phyloP scores from a whole-genome alignment of 2,113 vertebrate genomes.

The Kobus ellipsiprymnus region DNA sequence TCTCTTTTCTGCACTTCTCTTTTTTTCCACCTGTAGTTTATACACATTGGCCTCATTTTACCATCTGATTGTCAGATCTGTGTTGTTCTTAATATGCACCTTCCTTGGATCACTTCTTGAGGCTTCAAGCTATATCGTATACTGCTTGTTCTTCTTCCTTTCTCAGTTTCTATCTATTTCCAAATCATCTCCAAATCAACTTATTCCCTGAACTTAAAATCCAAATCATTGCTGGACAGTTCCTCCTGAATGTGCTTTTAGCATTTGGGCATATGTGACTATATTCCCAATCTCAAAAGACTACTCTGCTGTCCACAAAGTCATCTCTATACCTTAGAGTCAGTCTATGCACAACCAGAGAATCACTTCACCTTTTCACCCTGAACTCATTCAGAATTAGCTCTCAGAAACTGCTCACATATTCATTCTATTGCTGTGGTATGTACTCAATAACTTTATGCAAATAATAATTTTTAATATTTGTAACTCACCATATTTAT shows the following conservation, averaged over 20 bases:
- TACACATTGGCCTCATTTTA: background rate
- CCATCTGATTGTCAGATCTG: background rate
- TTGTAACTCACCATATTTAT: conserved; percentile 95
- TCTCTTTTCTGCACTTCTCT: background rate
- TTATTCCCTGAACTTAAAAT: background rate
- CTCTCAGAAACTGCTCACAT: background rate
- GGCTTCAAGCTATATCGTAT: background rate
- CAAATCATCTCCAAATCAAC: background rate
- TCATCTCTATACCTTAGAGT: background rate
- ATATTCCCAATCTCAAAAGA: background rate
- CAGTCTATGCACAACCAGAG: rapidly evolving
- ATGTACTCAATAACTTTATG: background rate
- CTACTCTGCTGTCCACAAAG: background rate
- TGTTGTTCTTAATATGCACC: background rate
- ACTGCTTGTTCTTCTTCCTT: background rate
- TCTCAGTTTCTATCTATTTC: background rate
- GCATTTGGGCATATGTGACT: background rate
- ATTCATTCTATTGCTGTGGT: background rate
- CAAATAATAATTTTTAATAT: conserved; percentile 19
- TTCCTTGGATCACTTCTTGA: background rate
- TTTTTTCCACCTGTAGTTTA: background rate
- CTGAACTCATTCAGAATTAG: background rate
- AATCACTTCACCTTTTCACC: background rate
- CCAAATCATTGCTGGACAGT: background rate
- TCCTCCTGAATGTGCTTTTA: background rate